These are phyloP conservation scores for Vulpes vulpes DNA, from an alignment of 2,113 vertebrate species.

Conservation along the genomic window DNA sequence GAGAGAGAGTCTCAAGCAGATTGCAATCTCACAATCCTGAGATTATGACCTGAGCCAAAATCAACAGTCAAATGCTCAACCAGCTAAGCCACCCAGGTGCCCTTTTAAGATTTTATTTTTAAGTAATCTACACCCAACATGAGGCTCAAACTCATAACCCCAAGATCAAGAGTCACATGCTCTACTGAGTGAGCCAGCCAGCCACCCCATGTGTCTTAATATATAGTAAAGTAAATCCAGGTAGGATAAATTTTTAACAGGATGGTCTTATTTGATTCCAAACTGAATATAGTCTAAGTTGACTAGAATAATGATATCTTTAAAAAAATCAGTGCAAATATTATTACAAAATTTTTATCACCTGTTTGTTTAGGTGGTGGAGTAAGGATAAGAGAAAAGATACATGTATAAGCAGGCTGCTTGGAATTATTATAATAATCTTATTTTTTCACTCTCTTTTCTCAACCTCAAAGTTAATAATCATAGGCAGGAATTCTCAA, in stretches of 20 bases:
- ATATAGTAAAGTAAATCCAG: background rate
- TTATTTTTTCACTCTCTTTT: conserved; percentile 19
- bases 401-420: background rate
- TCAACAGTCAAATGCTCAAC: background rate
- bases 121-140: background rate
- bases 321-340: background rate
- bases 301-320: background rate
- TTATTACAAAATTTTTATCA: background rate
- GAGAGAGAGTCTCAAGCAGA: background rate
- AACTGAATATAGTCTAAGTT: background rate
- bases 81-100: background rate
- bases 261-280: background rate
- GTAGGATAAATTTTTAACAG: background rate
- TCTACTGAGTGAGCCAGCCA: background rate
- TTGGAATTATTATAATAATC: background rate
- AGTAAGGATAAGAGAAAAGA: background rate
- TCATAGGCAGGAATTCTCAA: background rate
- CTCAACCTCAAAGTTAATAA: background rate
- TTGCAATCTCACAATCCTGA: background rate
- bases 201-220: background rate
- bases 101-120: background rate
- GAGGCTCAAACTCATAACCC: background rate
- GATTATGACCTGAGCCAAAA: background rate
- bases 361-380: background rate
- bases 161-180: background rate